Conservation (phyloP, 2,888 invertebrate species). For the Limenitis camilla region DNA sequence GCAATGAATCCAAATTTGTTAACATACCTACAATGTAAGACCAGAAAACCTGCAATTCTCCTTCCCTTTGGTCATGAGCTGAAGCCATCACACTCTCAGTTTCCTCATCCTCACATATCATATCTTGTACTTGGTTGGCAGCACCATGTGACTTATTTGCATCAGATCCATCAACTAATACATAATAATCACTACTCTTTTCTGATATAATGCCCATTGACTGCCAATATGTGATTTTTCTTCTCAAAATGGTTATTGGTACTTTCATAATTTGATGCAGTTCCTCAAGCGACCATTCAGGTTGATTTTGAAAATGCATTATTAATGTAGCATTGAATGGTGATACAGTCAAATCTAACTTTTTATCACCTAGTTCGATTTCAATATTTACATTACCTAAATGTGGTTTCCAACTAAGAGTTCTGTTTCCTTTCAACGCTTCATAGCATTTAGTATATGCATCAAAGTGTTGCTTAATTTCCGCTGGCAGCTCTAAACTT, state of each 20-base stretch:
- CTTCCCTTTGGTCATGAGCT: constrained; percentile 93
- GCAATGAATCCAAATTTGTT: constrained; percentile 93
- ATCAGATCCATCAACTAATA: constrained; percentile 79
- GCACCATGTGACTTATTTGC: constrained; percentile 72
- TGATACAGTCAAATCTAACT: constrained; percentile 87
- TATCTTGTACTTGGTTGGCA: constrained; percentile 72
- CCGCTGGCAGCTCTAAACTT: constrained; percentile 87
- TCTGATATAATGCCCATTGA: constrained; percentile 91
- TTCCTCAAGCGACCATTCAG: constrained; percentile 90
- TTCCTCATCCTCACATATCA: constrained; percentile 91
- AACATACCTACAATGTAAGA: constrained; percentile 98
- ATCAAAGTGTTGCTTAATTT: constrained; percentile 86
- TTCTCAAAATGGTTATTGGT: constrained; percentile 87
- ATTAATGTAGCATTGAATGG: constrained; percentile 96
- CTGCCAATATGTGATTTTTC: constrained; percentile 95
- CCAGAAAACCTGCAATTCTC: constrained; percentile 96
- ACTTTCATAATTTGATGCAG: constrained; percentile 89
- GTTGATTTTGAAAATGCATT: constrained; percentile 92
- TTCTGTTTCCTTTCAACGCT: constrained; percentile 91
- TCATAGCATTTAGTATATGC: constrained; percentile 93
- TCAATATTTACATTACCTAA: constrained; percentile 93
- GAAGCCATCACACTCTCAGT: constrained; percentile 96
- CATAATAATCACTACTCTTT: constrained; percentile 81
- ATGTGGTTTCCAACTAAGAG: constrained; percentile 94
- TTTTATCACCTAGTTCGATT: constrained; percentile 88